A percentile compares a stretch with the other conserved stretches of the same genome.
Evolutionary conservation across 2,113 vertebrate genomes (phyloP).

Genomic region (Lamprotornis superbus): DNA sequence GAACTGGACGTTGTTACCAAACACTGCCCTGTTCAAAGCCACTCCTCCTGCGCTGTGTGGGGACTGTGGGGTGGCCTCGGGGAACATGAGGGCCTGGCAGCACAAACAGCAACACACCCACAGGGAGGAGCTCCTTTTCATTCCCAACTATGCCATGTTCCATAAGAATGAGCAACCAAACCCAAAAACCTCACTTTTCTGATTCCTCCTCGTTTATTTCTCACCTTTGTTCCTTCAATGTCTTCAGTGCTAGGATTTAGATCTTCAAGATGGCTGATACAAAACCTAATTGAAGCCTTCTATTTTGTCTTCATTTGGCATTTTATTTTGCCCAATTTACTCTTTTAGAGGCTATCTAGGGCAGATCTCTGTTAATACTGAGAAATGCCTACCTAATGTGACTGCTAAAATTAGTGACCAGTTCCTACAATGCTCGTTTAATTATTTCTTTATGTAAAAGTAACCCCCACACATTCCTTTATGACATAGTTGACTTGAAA

Average conservation of each 20-base stretch:
- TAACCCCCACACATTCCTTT: not conserved
- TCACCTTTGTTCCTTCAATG: not conserved
- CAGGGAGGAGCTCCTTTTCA: accelerated
- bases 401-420: not conserved
- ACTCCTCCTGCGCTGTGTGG: accelerated
- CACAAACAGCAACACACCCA: not conserved
- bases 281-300: not conserved
- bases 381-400: not conserved
- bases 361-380: not conserved
- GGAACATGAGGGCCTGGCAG: not conserved
- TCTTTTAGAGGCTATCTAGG: not conserved
- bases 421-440: not conserved
- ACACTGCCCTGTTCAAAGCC: not conserved
- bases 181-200: not conserved
- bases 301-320: not conserved
- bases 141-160: not conserved
- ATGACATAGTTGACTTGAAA: not conserved
- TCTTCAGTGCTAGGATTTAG: not conserved
- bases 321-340: not conserved
- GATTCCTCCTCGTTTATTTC: not conserved
- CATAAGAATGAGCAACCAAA: not conserved
- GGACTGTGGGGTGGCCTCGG: not conserved
- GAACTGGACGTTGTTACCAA: not conserved
- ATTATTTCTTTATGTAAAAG: not conserved
- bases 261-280: not conserved